Conservation (phyloP, 2,888 invertebrate genomes). For the Campopleginae sp. region DNA sequence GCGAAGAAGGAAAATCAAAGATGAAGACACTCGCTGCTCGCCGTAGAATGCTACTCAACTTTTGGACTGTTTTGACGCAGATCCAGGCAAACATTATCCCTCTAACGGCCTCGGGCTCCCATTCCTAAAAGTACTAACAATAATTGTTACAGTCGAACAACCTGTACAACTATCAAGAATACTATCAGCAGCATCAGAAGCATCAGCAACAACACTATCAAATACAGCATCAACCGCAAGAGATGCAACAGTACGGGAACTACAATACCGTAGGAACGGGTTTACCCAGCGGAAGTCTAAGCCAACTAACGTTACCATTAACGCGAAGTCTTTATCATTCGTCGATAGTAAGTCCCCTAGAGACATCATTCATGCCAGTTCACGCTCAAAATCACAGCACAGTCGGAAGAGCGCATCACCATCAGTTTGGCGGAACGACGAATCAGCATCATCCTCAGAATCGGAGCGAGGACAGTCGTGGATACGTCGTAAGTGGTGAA, state of each 20-base stretch:
- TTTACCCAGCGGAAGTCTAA: constrained; percentile 82
- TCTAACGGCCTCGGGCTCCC: constrained; percentile 40
- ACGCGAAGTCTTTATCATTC: constrained; percentile 81
- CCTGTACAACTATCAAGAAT: constrained; percentile 83
- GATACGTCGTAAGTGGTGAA: constrained; percentile 61
- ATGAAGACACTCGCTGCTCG: constrained; percentile 7
- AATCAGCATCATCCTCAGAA: constrained; percentile 70
- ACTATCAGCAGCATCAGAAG: constrained; percentile 78
- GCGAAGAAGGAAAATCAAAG: background rate
- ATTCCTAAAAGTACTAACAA: constrained; percentile 76
- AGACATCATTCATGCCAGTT: constrained; percentile 77
- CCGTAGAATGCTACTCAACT: background rate
- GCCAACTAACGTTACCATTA: constrained; percentile 82
- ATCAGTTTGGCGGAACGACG: constrained; percentile 70
- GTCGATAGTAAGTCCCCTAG: constrained; percentile 81
- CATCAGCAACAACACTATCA: constrained; percentile 70
- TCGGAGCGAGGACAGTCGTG: constrained; percentile 72
- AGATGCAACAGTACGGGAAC: constrained; percentile 84
- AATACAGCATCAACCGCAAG: constrained; percentile 79
- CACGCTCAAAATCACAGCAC: constrained; percentile 76
- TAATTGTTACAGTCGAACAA: constrained; percentile 83
- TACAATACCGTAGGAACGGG: constrained; percentile 68
- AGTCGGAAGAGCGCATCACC: constrained; percentile 60
- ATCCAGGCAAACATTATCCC: constrained; percentile 19
- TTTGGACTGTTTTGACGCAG: background rate